A percentile compares a stretch with the other conserved stretches of the same genome.
Evolutionary conservation across 2,888 invertebrate species (phyloP).

Genomic region (Cerastis rubricosa): DNA sequence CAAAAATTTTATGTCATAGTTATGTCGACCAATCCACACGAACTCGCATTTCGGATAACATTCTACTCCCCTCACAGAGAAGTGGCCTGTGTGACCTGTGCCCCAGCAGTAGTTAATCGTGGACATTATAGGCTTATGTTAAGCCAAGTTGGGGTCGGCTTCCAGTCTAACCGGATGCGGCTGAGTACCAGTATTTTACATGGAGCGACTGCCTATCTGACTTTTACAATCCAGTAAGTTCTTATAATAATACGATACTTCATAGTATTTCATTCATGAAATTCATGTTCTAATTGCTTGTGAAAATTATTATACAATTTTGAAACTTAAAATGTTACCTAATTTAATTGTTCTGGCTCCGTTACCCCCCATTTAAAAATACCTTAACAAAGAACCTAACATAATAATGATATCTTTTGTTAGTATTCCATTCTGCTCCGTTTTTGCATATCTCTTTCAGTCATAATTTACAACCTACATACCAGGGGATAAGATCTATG

Average conservation of each 20-base stretch:
- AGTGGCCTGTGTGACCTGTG: too few relatives aligned
- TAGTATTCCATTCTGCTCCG: slow-evolving; percentile 50
- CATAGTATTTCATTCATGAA: background rate
- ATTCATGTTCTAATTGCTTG: background rate
- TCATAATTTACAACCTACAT: slow-evolving; percentile 59
- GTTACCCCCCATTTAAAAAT: slow-evolving; percentile 13
- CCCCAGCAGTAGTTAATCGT: too few relatives aligned
- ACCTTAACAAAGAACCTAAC: slow-evolving; percentile 13
- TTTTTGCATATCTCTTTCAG: slow-evolving; percentile 63
- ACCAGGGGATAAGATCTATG: slow-evolving; percentile 62
- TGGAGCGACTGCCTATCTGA: background rate
- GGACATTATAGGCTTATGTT: too few relatives aligned
- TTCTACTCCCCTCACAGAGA: too few relatives aligned
- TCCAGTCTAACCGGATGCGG: background rate
- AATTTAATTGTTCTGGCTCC: background rate
- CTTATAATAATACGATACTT: too few relatives aligned
- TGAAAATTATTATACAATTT: background rate
- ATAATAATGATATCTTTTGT: slow-evolving; percentile 51
- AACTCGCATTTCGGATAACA: too few relatives aligned
- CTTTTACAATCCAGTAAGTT: background rate
- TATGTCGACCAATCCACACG: too few relatives aligned
- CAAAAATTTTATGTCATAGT: too few relatives aligned
- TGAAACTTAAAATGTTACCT: background rate
- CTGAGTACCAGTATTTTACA: background rate
- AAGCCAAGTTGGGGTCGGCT: background rate